Evolutionary conservation across 2,888 invertebrate genomes (phyloP), one percentile per base, ranked within the genome.

Genomic region (Brenthis hecate): DNA sequence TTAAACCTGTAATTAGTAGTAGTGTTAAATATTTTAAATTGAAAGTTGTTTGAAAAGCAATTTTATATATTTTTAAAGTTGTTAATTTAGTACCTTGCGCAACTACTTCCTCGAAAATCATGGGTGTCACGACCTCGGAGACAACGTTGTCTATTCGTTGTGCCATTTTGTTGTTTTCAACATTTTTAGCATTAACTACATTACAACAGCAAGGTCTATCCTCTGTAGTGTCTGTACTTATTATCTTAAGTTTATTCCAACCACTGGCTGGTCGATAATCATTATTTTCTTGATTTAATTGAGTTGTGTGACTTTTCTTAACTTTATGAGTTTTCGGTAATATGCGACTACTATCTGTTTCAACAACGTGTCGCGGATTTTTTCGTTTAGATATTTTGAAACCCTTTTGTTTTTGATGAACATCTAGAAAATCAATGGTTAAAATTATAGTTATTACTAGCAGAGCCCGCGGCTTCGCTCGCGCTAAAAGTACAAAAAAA

Each of bases 201-300:
- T 70, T 5, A 70, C 82, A 81, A 63, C 80, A 80, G 58, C 86
- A 87, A 0, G 87, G 87, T 65, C 85, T 78, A 56, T 87, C 85
- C 32, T 75, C 71, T 2, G 82, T 81, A 1, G 87, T 87, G 36
- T 87, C 87, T 13, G 80, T 76, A 62, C 77, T 75, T 2, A 80
- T 72, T 19, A 71, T 72, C 6, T 73, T 72, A 28, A 58, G 55
- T 16, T 47, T 50, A 19, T 57, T 68, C 65, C 36, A 58, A 13
- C 11, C 13, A 51, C 28, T 55, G 66, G 14, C 54, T 63, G 8
- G 47, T 48, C 19, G 48, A 11, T 53, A n/a, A 6, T 6, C 13
- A 54, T 55, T 54, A 11, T 36, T 11, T 43, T 67, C 23, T 4
- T 48, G n/a, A 43, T 56, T 28, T 32, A 57, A 56, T 68, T 54